Conservation (phyloP, 35 echinoderm and acorn worm species). For the Heliocidaris tuberculata region DNA sequence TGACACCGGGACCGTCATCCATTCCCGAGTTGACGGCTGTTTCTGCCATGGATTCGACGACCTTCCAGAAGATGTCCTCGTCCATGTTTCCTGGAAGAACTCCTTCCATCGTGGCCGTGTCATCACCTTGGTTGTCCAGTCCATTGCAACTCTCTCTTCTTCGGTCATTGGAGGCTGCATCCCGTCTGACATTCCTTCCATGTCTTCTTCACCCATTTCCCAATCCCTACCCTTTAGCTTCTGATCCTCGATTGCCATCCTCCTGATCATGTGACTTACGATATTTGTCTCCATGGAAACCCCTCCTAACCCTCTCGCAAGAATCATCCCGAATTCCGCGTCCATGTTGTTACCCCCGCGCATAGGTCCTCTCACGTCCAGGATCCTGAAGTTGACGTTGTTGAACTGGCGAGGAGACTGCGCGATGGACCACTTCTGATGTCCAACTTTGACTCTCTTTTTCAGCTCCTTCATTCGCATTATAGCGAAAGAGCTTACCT, state of each 20-base stretch:
- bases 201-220: not conserved
- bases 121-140: not conserved
- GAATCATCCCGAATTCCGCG: not conserved
- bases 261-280: not conserved
- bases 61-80: not conserved
- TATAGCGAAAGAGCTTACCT: not conserved
- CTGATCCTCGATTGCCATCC: not conserved
- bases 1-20: not conserved
- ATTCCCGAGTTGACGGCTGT: not conserved
- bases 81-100: constrained; percentile 4
- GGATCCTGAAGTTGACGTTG: not conserved
- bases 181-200: not conserved
- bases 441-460: not conserved
- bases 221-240: not conserved
- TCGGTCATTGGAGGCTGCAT: not conserved
- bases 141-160: not conserved
- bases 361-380: not conserved
- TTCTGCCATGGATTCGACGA: not conserved
- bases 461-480: not conserved
- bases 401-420: constrained; percentile 1
- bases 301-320: not conserved
- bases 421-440: not conserved
- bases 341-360: not conserved
- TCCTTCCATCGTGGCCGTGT: not conserved
- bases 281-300: not conserved